Evolutionary conservation across 30 jellyfish, hydroid and myxozoan genomes (phyloP), one percentile per base, ranked within the genome.

Genomic region (Hydractinia symbiolongicarpus): DNA sequence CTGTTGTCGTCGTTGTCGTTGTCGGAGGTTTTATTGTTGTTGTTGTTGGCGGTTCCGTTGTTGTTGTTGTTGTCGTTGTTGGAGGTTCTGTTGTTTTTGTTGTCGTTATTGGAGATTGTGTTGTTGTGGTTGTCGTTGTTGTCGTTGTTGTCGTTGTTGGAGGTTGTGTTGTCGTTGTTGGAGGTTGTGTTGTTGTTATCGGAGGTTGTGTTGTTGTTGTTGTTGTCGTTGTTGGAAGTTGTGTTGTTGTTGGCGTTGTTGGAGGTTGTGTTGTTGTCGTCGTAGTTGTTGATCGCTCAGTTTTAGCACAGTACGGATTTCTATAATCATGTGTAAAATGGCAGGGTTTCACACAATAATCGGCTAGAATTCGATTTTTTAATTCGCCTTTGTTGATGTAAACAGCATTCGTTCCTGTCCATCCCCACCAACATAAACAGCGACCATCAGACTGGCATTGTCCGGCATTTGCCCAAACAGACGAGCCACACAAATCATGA

Each of bases 341-440:
- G 70, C 92, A 83, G 0, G 88, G 73, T 14, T 17, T 61, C 14
- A 57, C 53, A 53, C 92, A 83, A 75, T 55, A 75, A 21, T 73
- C 86, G 61, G 92, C 92, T 79, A 55, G 44, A 40, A 82, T 49
- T 66, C 70, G 21, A 83, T 30, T 21, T 30, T 30, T 30, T 30
- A 30, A 30, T 49, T 83, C 58, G 55, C 40, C 7, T 21, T 49
- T 1, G 5, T 55, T 21, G 9, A 73, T 44, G 40, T 84, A 84
- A 14, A 21, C 72, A 50, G 93, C 82, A 14, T 44, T 68, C 30
- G 95, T 88, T 8, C 95, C 95, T 50, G 95, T 86, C 86, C 86
- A 86, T 20, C 95, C 95, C 91, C 89, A 86, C 81, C 86, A 78
- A 79, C 95, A 86, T 66, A 77, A 85, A 68, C 95, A 86, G 30